Percentiles rank a stretch among this genome's conserved stretches.
These are phyloP conservation scores for Megastigmus dorsalis DNA, from an alignment of 2,888 invertebrate species.

Conservation along the genomic window DNA sequence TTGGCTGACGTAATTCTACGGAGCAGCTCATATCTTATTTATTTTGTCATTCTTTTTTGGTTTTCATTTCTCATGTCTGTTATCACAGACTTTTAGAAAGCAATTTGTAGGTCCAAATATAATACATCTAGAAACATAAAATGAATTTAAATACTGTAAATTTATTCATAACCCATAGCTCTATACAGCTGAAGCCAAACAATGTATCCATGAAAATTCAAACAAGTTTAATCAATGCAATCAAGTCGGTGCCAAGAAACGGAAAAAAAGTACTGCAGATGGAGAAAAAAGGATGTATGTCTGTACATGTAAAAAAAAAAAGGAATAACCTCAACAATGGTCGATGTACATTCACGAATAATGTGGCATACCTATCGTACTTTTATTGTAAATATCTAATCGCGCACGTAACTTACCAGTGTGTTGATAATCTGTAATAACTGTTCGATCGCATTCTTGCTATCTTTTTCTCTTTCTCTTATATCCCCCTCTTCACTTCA, in stretches of 20 bases:
- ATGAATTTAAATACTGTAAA: not conserved
- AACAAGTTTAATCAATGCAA: not conserved
- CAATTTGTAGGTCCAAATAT: not conserved
- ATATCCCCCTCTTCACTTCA: not conserved
- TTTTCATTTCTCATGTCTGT: constrained; percentile 53
- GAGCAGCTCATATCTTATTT: constrained; percentile 69
- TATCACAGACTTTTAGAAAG: constrained; percentile 43
- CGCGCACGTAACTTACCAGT: constrained; percentile 27
- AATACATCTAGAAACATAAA: constrained; percentile 37
- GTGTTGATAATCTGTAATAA: constrained; percentile 31
- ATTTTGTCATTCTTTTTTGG: constrained; percentile 54
- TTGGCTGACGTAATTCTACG: constrained; percentile 70
- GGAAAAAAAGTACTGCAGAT: not conserved
- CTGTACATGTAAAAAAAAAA: not conserved
- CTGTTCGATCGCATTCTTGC: constrained; percentile 33
- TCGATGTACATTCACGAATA: not conserved
- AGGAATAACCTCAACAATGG: constrained; percentile 4
- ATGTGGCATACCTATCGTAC: not conserved
- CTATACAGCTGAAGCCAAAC: not conserved
- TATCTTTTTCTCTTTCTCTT: not conserved
- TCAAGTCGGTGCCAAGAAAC: not conserved
- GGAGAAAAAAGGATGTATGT: not conserved
- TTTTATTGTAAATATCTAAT: constrained; percentile 19
- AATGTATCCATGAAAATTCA: not conserved
- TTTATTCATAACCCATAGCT: not conserved